phyloP scores from a whole-genome alignment of 2,113 vertebrate species.

The Tenebrosternarchus preto region DNA sequence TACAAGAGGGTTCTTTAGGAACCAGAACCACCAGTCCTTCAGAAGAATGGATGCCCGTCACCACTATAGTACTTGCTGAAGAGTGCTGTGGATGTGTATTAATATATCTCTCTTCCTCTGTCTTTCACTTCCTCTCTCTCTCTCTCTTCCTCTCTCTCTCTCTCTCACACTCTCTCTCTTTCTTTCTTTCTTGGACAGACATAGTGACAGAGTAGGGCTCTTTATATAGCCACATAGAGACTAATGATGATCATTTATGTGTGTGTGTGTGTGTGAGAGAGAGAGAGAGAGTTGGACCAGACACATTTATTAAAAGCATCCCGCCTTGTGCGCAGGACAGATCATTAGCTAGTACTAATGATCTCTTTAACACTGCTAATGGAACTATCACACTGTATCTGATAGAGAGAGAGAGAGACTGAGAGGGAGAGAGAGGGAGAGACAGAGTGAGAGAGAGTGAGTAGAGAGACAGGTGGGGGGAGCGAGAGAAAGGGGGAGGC shows the following conservation, averaged over 20 bases:
- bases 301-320: slow-evolving; percentile 26
- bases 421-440: not conserved
- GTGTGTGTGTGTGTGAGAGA: slow-evolving; percentile 20
- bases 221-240: slow-evolving; percentile 68
- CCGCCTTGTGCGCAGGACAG: not conserved
- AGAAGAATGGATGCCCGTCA: no score
- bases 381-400: slow-evolving; percentile 31
- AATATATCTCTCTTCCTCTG: not conserved
- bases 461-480: not conserved
- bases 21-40: no score
- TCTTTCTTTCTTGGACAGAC: slow-evolving; percentile 18
- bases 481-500: not conserved
- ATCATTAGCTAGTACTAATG: slow-evolving; percentile 32
- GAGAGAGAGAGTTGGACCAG: not conserved
- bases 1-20: no score
- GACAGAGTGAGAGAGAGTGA: not conserved
- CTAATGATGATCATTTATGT: slow-evolving; percentile 68
- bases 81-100: no score
- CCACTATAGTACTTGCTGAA: no score
- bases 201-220: slow-evolving; percentile 68
- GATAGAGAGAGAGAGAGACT: not conserved
- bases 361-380: slow-evolving; percentile 35
- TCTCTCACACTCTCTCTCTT: slow-evolving; percentile 23
- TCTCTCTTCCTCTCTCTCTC: not conserved
- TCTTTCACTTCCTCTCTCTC: not conserved